Evolutionary conservation across 2,113 vertebrate genomes (phyloP).

Genomic region (Galemys pyrenaicus): DNA sequence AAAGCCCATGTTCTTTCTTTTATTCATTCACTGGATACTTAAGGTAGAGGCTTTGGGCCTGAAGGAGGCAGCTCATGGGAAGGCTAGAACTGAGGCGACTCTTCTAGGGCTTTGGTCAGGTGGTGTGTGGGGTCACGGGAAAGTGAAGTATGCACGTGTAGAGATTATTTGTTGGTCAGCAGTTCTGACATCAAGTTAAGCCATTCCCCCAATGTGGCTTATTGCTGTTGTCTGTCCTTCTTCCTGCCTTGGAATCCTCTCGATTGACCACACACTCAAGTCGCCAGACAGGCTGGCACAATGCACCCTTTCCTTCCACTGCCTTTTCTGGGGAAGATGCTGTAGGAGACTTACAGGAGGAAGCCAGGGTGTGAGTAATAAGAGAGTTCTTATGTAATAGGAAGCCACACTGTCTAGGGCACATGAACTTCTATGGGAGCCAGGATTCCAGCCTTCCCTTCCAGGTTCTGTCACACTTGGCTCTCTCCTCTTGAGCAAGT

Average conservation of each 20-base stretch:
- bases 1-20: not conserved
- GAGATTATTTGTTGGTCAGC: not conserved
- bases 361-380: conserved; percentile 58
- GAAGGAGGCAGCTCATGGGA: not conserved
- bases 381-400: conserved; percentile 62
- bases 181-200: not conserved
- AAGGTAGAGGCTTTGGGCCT: not conserved
- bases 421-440: not conserved
- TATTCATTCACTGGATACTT: not conserved
- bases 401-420: conserved; percentile 16
- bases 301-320: not conserved
- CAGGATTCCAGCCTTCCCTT: not conserved
- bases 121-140: fast-evolving
- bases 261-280: not conserved
- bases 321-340: conserved; percentile 44
- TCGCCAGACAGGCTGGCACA: not conserved
- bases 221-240: not conserved
- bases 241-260: not conserved
- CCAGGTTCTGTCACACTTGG: not conserved
- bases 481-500: not conserved
- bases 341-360: conserved; percentile 53
- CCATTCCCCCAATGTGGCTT: not conserved
- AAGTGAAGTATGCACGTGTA: not conserved
- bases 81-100: not conserved
- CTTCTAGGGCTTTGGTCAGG: not conserved